Percentiles rank a stretch among this genome's conserved stretches.
These are phyloP conservation scores for Sinocyclocheilus rhinocerous DNA, from an alignment of 2,113 vertebrate species.

Conservation along the genomic window DNA sequence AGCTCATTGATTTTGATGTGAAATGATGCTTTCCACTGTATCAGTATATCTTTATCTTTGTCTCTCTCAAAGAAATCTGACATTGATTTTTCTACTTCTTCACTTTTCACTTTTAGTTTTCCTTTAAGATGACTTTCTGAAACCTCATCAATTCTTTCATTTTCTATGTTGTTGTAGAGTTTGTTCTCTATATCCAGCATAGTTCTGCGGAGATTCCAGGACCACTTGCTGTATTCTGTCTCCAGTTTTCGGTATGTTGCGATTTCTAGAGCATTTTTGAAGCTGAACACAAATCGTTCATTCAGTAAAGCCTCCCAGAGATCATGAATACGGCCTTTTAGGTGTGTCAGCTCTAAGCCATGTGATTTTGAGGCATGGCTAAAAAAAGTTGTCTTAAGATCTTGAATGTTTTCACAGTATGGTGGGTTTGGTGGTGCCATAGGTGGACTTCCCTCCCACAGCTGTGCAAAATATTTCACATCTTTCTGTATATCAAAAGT, in stretches of 20 bases:
- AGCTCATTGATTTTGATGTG: not conserved
- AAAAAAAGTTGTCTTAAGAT: constrained; percentile 50
- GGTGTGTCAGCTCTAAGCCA: constrained; percentile 55
- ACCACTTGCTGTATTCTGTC: constrained; percentile 24
- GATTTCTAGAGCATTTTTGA: constrained; percentile 71
- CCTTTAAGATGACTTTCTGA: constrained; percentile 11
- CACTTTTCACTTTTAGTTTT: constrained; percentile 6
- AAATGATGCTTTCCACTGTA: too few species aligned
- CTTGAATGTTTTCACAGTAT: constrained; percentile 55
- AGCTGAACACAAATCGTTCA: constrained; percentile 66
- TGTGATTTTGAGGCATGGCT: constrained; percentile 24
- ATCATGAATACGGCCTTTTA: constrained; percentile 64
- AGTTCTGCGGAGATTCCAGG: not conserved
- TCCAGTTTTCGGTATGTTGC: constrained; percentile 42
- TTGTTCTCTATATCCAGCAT: constrained; percentile 64
- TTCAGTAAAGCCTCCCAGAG: constrained; percentile 59
- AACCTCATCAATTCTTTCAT: not conserved
- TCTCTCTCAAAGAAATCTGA: constrained; percentile 57
- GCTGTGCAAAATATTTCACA: constrained; percentile 59
- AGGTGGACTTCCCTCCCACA: constrained; percentile 48
- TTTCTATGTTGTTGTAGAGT: constrained; percentile 58
- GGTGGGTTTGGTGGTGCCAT: constrained; percentile 60
- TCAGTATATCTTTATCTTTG: not conserved
- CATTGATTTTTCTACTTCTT: constrained; percentile 54
- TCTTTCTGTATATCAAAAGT: constrained; percentile 52